A percentile compares a stretch with the other conserved stretches of the same genome.
Evolutionary conservation across 1,140 invertebrate genomes (phyloP).

Genomic region (Tetramorium parvispinum): DNA sequence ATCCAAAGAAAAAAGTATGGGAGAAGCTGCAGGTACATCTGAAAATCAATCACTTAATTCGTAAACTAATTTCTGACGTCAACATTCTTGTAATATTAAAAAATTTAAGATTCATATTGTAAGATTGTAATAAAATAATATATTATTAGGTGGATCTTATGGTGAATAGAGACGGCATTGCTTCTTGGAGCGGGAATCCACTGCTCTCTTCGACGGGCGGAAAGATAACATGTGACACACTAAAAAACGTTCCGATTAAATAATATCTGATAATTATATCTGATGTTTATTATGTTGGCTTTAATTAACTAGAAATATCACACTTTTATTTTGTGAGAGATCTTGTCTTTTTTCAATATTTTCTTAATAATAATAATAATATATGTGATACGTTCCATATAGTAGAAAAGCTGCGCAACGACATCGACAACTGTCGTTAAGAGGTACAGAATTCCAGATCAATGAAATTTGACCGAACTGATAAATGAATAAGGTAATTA

Average conservation of each 20-base stretch:
- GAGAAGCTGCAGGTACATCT: conserved; percentile 91
- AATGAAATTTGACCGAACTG: neutral
- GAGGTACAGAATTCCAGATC: too few species aligned
- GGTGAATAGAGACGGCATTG: conserved; percentile 91
- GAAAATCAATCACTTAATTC: neutral
- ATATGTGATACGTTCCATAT: too few species aligned
- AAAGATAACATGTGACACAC: conserved; percentile 88
- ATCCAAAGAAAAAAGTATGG: conserved; percentile 99
- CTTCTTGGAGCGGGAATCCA: conserved; percentile 93
- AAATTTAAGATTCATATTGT: neutral
- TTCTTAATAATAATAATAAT: neutral
- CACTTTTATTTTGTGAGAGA: neutral
- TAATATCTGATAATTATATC: conserved; percentile 84
- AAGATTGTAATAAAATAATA: neutral
- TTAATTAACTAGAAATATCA: neutral
- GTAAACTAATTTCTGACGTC: neutral
- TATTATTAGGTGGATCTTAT: conserved; percentile 89
- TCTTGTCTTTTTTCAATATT: neutral
- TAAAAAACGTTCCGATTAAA: conserved; percentile 92
- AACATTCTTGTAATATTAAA: conserved; percentile 11
- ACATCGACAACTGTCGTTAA: too few species aligned
- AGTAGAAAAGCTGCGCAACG: neutral
- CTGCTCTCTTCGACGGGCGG: conserved; percentile 90
- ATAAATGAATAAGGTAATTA: neutral
- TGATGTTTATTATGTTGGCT: neutral